phyloP scores from a whole-genome alignment of 2,888 invertebrate genomes.

The Dione vanillae region DNA sequence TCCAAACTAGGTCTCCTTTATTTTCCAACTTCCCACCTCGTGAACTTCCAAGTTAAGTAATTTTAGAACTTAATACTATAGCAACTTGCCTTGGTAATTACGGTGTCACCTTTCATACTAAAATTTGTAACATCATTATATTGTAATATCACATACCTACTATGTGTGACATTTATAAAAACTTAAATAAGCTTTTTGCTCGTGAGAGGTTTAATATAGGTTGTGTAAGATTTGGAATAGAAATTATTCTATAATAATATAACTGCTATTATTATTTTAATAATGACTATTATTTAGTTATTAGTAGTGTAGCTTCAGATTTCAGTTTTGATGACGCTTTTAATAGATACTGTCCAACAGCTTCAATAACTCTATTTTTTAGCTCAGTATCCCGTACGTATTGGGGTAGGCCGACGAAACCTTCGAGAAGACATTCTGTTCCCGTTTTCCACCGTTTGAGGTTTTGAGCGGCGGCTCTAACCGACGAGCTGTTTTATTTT shows the following conservation, averaged over 20 bases:
- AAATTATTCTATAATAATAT: not conserved
- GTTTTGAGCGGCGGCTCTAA: too few relatives aligned
- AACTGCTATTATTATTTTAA: not conserved
- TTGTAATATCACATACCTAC: constrained; percentile 17
- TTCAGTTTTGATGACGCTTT: too few relatives aligned
- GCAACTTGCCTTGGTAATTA: not conserved
- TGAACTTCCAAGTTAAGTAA: not conserved
- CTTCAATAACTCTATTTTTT: too few relatives aligned
- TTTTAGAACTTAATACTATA: constrained; percentile 1
- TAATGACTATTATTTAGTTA: too few relatives aligned
- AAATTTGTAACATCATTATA: constrained; percentile 20
- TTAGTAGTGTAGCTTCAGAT: too few relatives aligned
- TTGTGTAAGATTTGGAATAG: constrained; percentile 1
- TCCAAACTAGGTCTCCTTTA: not conserved
- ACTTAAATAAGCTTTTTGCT: constrained; percentile 16
- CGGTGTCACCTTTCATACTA: constrained; percentile 12
- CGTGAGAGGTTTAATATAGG: not conserved
- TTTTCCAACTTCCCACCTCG: too few relatives aligned
- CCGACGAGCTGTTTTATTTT: too few relatives aligned
- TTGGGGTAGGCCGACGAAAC: too few relatives aligned
- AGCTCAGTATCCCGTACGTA: too few relatives aligned
- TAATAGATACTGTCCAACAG: too few relatives aligned
- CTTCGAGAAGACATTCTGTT: too few relatives aligned
- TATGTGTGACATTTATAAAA: constrained; percentile 23
- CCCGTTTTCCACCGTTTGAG: too few relatives aligned